These are phyloP conservation scores for Irena cyanogastra DNA, from an alignment of 2,113 vertebrate genomes.

Conservation along the genomic window DNA sequence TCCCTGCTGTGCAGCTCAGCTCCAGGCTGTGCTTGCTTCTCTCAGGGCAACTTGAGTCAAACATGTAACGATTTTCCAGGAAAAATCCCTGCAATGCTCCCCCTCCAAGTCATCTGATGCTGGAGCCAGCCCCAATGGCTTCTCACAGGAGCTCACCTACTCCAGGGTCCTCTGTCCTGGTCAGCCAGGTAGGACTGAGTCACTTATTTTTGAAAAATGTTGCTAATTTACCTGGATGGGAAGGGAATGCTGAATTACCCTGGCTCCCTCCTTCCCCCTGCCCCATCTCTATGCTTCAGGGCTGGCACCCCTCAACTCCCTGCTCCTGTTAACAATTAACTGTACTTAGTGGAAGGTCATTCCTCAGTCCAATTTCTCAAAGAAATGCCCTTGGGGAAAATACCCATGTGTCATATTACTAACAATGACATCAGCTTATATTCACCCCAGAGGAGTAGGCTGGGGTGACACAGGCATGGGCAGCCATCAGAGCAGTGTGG, in stretches of 20 bases:
- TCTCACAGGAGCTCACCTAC: not conserved
- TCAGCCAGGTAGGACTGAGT: not conserved
- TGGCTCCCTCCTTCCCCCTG: not conserved
- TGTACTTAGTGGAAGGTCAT: not conserved
- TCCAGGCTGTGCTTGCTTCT: not conserved
- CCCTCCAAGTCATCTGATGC: not conserved
- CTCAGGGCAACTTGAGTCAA: not conserved
- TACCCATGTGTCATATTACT: not conserved
- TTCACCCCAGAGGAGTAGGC: not conserved
- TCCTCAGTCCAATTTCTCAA: not conserved
- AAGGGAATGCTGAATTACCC: not conserved
- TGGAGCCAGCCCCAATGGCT: not conserved
- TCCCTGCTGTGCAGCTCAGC: not conserved
- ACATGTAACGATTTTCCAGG: not conserved
- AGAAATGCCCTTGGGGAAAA: not conserved
- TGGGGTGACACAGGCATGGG: not conserved
- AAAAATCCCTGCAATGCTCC: not conserved
- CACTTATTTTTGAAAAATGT: not conserved
- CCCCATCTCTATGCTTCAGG: not conserved
- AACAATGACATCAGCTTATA: not conserved
- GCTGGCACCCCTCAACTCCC: not conserved
- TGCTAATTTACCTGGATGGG: not conserved
- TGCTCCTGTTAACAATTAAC: not conserved
- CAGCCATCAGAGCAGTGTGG: accelerated
- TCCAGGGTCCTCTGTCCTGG: not conserved